phyloP scores from a whole-genome alignment of 2,113 vertebrate species.

The Caranx melampygus region DNA sequence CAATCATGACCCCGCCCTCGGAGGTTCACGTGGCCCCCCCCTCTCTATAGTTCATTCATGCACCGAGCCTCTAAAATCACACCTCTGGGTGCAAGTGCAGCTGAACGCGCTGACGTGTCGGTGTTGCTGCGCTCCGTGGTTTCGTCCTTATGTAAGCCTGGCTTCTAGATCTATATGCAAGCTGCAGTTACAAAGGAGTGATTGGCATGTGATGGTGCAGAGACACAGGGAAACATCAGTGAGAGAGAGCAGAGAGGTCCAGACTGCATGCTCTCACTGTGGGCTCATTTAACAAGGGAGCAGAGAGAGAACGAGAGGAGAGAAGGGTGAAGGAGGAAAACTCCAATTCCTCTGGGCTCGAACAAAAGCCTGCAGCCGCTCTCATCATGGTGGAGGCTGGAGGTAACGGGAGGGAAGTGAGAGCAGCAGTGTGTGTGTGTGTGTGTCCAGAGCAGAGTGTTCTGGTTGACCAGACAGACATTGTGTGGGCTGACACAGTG shows the following conservation, averaged over 20 bases:
- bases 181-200: neutral
- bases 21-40: neutral
- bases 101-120: conserved; percentile 23
- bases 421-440: conserved; percentile 36
- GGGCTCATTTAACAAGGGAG: conserved; percentile 26
- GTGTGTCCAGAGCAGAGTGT: conserved; percentile 45
- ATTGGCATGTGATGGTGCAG: neutral
- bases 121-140: neutral
- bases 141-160: neutral
- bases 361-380: conserved; percentile 53
- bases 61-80: neutral
- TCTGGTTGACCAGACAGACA: conserved; percentile 63
- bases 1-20: neutral
- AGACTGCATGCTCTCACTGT: conserved; percentile 2
- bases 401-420: conserved; percentile 49
- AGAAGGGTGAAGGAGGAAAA: conserved; percentile 12
- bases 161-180: neutral
- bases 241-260: conserved; percentile 22
- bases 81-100: neutral
- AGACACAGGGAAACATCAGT: conserved; percentile 24
- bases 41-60: neutral
- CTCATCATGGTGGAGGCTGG: conserved; percentile 57
- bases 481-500: conserved; percentile 64
- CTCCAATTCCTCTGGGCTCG: conserved; percentile 7
- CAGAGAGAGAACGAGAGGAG: neutral